These are phyloP conservation scores for Laticauda laticaudata DNA, from an alignment of 2,113 vertebrate species.

Conservation along the genomic window DNA sequence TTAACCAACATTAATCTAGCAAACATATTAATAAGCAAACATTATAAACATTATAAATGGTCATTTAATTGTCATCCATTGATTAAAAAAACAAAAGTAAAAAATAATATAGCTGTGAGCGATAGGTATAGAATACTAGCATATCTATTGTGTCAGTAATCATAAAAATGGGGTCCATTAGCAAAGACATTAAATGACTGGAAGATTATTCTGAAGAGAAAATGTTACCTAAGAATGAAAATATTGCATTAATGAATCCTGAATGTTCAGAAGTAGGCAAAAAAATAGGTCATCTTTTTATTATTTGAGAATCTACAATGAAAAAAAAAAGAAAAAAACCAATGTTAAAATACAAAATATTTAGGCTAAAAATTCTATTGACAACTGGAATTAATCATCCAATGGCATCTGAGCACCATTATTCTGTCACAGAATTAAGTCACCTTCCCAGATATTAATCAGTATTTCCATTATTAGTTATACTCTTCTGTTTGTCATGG, in stretches of 20 bases:
- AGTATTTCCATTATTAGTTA: neutral
- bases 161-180: constrained; percentile 21
- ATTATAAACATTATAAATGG: constrained; percentile 31
- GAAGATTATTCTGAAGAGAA: neutral
- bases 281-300: neutral
- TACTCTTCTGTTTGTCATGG: neutral
- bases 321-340: neutral
- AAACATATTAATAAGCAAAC: constrained; percentile 45
- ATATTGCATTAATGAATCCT: neutral
- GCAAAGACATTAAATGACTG: constrained; percentile 35
- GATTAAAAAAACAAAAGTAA: constrained; percentile 53
- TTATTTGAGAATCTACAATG: neutral
- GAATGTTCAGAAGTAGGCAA: neutral
- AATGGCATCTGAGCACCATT: neutral
- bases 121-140: constrained; percentile 36
- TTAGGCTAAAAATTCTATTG: neutral
- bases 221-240: neutral
- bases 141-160: constrained; percentile 16
- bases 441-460: neutral
- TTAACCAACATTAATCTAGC: constrained; percentile 57
- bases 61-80: constrained; percentile 47
- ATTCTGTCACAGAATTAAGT: neutral
- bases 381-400: neutral
- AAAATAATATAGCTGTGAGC: constrained; percentile 45
- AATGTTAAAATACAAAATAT: neutral